These are phyloP conservation scores for Hydrozoanthus gracilis DNA, from an alignment of 92 coral and sea anemone genomes.

Conservation along the genomic window DNA sequence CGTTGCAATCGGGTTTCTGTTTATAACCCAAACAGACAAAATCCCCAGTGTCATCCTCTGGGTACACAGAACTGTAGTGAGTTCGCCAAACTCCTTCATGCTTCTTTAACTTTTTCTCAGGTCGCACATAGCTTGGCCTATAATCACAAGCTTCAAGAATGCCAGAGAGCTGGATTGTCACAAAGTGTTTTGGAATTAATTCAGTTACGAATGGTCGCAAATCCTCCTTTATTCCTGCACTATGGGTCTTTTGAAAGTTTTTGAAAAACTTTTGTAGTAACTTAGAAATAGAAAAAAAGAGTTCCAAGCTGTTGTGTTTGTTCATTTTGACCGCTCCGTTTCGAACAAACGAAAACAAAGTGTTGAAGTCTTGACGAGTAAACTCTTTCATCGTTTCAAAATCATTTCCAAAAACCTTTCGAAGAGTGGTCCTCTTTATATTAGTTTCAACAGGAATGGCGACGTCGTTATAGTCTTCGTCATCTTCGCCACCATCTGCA, in stretches of 20 bases:
- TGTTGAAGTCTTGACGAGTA: constrained; percentile 19
- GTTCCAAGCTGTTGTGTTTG: background rate
- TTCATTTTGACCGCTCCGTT: background rate
- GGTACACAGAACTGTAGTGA: constrained; percentile 78
- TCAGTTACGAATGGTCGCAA: background rate
- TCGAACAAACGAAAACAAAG: constrained; percentile 10
- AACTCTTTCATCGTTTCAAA: background rate
- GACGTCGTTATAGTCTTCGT: constrained; percentile 57
- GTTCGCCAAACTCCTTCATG: constrained; percentile 79
- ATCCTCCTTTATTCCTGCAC: background rate
- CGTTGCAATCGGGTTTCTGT: constrained; percentile 69
- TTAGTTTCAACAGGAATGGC: constrained; percentile 2
- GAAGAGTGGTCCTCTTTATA: background rate
- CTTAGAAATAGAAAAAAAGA: background rate
- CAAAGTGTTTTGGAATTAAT: background rate
- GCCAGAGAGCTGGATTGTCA: constrained; percentile 40
- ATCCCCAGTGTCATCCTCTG: constrained; percentile 71
- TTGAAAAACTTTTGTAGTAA: background rate
- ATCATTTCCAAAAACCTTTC: constrained; percentile 16
- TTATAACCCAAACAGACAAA: constrained; percentile 68
- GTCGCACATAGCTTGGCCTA: constrained; percentile 55
- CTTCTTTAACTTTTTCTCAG: constrained; percentile 45
- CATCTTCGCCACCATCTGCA: constrained; percentile 58
- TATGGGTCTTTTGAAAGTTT: constrained; percentile 12
- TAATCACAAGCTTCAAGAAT: constrained; percentile 52